Evolutionary conservation across 2,113 vertebrate genomes (phyloP).

Genomic region (Hippolais icterina): DNA sequence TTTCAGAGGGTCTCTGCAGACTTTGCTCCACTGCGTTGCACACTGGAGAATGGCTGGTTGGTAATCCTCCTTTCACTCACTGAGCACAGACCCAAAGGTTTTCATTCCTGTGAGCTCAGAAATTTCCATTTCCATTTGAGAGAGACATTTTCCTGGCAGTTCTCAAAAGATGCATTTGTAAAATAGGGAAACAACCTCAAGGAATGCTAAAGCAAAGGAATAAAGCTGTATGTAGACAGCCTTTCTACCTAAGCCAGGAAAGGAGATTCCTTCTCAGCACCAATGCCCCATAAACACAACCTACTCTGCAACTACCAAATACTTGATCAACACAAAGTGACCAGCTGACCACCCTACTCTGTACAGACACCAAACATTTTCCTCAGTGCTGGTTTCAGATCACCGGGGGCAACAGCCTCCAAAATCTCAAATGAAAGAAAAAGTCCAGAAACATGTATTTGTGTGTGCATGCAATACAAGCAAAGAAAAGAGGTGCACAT

Average conservation of each 20-base stretch:
- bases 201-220: conserved; percentile 63
- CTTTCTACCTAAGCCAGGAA: conserved; percentile 55
- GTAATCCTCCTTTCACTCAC: conserved; percentile 53
- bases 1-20: conserved; percentile 34
- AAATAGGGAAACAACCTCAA: conserved; percentile 59
- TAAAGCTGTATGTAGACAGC: conserved; percentile 30
- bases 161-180: conserved; percentile 62
- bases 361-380: background rate
- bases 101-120: conserved; percentile 52
- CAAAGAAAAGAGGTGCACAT: background rate
- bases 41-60: conserved; percentile 12
- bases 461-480: background rate
- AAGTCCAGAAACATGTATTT: background rate
- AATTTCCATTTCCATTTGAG: conserved; percentile 64
- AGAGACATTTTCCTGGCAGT: conserved; percentile 62
- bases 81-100: conserved; percentile 39
- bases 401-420: background rate
- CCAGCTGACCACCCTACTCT: background rate
- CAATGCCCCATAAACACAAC: conserved; percentile 9
- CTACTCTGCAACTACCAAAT: background rate
- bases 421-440: background rate
- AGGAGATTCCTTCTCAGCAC: conserved; percentile 54
- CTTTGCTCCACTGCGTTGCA: background rate
- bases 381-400: background rate
- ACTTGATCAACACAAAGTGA: background rate